Evolutionary conservation across 2,797 vertebrate genomes (phyloP).

Genomic region (Rallus crepitans): DNA sequence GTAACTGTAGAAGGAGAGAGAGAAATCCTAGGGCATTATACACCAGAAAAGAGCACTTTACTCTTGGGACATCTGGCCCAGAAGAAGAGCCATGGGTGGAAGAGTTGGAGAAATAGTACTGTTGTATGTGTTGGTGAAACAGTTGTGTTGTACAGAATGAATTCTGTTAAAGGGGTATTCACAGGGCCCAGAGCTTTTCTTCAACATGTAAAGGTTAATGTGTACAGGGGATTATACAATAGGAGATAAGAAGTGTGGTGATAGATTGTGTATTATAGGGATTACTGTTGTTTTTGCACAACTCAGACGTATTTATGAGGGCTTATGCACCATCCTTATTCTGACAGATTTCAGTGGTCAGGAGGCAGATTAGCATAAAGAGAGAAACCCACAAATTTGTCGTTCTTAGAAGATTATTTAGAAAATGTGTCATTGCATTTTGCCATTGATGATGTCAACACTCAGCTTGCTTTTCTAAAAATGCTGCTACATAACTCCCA

Average conservation of each 20-base stretch:
- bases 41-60: not conserved
- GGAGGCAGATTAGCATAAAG: not conserved
- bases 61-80: not conserved
- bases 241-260: not conserved
- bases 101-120: not conserved
- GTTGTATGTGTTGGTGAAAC: not conserved
- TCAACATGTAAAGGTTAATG: not conserved
- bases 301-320: not conserved
- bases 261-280: not conserved
- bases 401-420: not conserved
- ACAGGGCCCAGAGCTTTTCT: not conserved
- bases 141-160: not conserved
- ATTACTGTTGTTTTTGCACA: slow-evolving; percentile 28
- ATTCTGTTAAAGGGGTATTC: not conserved
- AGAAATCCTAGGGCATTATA: not conserved
- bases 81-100: not conserved
- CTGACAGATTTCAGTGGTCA: not conserved
- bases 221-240: not conserved
- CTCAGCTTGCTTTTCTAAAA: not conserved
- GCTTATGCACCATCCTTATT: not conserved
- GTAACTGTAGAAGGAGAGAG: not conserved
- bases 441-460: not conserved
- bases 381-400: not conserved
- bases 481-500: not conserved
- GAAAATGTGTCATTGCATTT: not conserved